Percentiles rank a stretch among this genome's conserved stretches.
phyloP scores from a whole-genome alignment of 2,888 invertebrate genomes.

The Oxytorus armatus region DNA sequence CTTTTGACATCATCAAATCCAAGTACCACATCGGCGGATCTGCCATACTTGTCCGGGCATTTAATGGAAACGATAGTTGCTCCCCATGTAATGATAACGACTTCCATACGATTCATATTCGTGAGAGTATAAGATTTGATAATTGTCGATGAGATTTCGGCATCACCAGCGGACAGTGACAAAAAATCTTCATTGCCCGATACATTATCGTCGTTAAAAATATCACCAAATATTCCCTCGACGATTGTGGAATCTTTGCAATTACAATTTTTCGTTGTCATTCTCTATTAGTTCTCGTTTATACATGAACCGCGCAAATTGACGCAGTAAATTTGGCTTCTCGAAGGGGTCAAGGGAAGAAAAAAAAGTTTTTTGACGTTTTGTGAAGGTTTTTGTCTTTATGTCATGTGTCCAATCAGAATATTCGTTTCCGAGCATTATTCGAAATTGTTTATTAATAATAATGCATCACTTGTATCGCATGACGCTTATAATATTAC shows the following conservation, averaged over 20 bases:
- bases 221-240: constrained; percentile 77
- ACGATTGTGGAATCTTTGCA: constrained; percentile 75
- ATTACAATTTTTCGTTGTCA: constrained; percentile 68
- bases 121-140: constrained; percentile 86
- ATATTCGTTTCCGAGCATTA: constrained; percentile 71
- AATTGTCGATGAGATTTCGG: constrained; percentile 30
- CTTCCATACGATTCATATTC: constrained; percentile 88
- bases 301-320: neutral
- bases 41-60: constrained; percentile 90
- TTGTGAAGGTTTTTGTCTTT: constrained; percentile 35
- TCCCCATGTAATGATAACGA: constrained; percentile 90
- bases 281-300: neutral
- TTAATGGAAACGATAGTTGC: constrained; percentile 92
- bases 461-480: constrained; percentile 73
- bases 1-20: constrained; percentile 93
- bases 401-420: constrained; percentile 49
- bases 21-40: constrained; percentile 90
- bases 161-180: constrained; percentile 52
- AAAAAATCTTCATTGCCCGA: constrained; percentile 33
- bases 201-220: constrained; percentile 67
- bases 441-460: constrained; percentile 79
- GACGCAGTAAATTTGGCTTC: neutral
- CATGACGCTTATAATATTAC: constrained; percentile 74
- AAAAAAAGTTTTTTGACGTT: constrained; percentile 29
- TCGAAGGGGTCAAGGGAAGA: neutral